These are phyloP conservation scores for Squalus acanthias DNA, from an alignment of 2,797 vertebrate genomes.

Conservation along the genomic window DNA sequence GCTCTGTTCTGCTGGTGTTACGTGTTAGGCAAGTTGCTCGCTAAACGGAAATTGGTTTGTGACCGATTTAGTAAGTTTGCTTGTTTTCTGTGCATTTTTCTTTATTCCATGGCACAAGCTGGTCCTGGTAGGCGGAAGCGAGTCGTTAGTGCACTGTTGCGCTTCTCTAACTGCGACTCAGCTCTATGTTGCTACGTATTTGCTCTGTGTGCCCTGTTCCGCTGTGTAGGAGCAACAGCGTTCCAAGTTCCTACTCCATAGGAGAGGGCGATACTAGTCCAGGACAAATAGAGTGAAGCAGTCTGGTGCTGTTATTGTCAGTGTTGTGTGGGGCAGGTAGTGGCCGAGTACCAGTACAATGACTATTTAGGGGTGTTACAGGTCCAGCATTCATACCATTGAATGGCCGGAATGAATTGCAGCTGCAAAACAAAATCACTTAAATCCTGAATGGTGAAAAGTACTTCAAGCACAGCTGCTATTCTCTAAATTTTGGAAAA, in stretches of 20 bases:
- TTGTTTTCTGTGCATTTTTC: neutral
- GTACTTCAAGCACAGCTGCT: neutral
- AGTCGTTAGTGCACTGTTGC: neutral
- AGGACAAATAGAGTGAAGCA: neutral
- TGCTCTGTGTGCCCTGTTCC: neutral
- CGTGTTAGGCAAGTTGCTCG: neutral
- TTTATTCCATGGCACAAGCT: neutral
- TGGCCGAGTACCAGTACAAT: neutral
- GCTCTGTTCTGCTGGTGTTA: too few relatives aligned
- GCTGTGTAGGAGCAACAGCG: neutral
- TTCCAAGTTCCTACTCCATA: neutral
- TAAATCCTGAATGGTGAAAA: neutral
- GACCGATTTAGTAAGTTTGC: neutral
- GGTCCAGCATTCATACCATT: neutral
- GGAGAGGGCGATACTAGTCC: neutral
- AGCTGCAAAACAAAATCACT: neutral
- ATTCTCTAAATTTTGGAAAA: neutral
- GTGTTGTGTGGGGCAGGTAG: neutral
- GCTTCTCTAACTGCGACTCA: neutral
- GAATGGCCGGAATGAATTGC: neutral
- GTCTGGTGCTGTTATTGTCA: neutral
- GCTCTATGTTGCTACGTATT: neutral
- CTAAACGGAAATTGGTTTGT: neutral
- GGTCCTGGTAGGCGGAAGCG: neutral
- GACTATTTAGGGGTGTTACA: neutral